Evolutionary conservation across 2,888 invertebrate genomes (phyloP).

Genomic region (Argyresthia goedartella): DNA sequence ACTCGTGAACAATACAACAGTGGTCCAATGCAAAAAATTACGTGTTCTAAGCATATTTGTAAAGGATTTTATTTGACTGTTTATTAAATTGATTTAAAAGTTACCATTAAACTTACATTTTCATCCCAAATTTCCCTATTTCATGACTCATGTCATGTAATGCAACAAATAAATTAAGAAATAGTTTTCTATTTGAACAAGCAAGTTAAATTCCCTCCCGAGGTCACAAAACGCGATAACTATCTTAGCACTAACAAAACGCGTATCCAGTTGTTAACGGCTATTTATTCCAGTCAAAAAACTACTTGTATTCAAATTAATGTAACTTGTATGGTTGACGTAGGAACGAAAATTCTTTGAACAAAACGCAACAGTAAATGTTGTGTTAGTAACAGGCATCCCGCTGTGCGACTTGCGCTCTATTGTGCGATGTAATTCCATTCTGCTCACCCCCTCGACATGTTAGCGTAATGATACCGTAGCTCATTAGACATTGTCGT

Average conservation of each 20-base stretch:
- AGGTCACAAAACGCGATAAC: not conserved
- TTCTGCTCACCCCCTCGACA: not conserved
- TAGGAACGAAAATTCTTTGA: not conserved
- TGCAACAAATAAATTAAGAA: no score
- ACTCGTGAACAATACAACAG: no score
- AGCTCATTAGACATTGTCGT: conserved; percentile 36
- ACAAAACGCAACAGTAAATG: not conserved
- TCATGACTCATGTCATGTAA: no score
- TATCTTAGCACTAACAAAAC: conserved; percentile 18
- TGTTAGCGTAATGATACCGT: conserved; percentile 21
- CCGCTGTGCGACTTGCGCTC: conserved; percentile 28
- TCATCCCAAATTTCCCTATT: no score
- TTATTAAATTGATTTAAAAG: no score
- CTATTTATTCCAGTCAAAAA: conserved; percentile 11
- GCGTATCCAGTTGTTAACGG: conserved; percentile 27
- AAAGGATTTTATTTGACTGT: no score
- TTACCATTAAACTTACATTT: no score
- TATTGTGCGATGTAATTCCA: not conserved
- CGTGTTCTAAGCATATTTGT: no score
- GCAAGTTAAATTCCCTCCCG: not conserved
- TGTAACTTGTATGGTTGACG: not conserved
- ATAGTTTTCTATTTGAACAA: no score
- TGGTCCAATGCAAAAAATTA: no score
- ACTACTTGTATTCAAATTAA: not conserved
- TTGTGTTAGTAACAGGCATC: conserved; percentile 33